Percentiles rank a stretch among this genome's conserved stretches.
Conservation (phyloP, 1,140 invertebrate genomes). For the Pectinophora gossypiella region DNA sequence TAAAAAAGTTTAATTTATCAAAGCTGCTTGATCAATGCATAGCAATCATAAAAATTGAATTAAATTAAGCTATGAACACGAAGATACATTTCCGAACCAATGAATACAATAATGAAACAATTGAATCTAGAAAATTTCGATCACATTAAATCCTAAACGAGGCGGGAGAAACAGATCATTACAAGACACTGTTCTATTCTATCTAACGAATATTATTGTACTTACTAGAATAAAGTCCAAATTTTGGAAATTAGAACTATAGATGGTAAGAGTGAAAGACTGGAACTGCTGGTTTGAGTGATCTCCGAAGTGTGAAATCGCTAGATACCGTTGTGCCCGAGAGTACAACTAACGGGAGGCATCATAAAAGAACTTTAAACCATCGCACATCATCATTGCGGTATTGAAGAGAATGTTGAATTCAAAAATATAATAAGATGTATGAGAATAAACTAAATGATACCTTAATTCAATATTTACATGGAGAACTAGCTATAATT, state of each 20-base stretch:
- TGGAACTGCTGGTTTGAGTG: not conserved
- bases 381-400: not conserved
- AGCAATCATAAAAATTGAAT: not conserved
- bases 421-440: no score
- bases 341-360: not conserved
- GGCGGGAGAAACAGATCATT: no score
- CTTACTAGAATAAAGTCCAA: not conserved
- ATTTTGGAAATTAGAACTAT: not conserved
- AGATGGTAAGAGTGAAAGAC: not conserved
- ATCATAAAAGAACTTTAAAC: not conserved
- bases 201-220: not conserved
- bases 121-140: not conserved
- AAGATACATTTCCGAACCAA: not conserved
- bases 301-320: not conserved
- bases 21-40: not conserved
- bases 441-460: no score
- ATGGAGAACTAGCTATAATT: no score
- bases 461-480: no score
- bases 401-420: no score
- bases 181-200: not conserved
- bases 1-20: not conserved
- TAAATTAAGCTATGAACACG: no score
- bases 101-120: not conserved
- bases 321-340: not conserved
- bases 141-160: no score